A percentile compares a stretch with the other conserved stretches of the same genome.
Conservation (phyloP, 2,888 invertebrate species). For the Cremastinae sp. region DNA sequence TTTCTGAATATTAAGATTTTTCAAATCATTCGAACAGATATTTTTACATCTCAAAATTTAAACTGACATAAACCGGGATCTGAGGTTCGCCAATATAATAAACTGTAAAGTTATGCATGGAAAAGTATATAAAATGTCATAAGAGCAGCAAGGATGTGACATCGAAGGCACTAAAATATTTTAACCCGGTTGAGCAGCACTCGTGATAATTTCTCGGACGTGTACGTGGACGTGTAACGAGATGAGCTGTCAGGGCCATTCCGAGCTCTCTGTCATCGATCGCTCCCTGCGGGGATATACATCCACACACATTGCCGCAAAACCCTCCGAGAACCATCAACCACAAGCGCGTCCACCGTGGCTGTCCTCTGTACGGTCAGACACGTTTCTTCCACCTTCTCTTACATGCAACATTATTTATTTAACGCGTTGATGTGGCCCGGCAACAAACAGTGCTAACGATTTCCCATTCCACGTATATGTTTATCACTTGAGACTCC, state of each 20-base stretch:
- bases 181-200: slow-evolving; percentile 11
- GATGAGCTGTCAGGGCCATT: slow-evolving; percentile 61
- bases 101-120: no score
- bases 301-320: slow-evolving; percentile 36
- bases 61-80: no score
- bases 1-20: no score
- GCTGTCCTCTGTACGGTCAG: slow-evolving; percentile 19
- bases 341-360: slow-evolving; percentile 15
- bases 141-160: no score
- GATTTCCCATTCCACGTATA: slow-evolving; percentile 22
- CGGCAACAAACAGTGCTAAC: slow-evolving; percentile 44
- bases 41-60: no score
- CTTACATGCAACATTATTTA: slow-evolving; percentile 48
- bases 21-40: no score
- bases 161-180: neutral
- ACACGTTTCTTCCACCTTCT: slow-evolving; percentile 19
- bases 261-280: slow-evolving; percentile 61
- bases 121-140: no score
- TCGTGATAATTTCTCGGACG: slow-evolving; percentile 47
- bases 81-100: no score
- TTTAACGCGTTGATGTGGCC: slow-evolving; percentile 45
- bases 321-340: slow-evolving; percentile 43
- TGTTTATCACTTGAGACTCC: neutral
- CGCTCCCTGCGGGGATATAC: slow-evolving; percentile 52
- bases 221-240: slow-evolving; percentile 37